Evolutionary conservation across 2,113 vertebrate species (phyloP).

Genomic region (Crotophaga sulcirostris): DNA sequence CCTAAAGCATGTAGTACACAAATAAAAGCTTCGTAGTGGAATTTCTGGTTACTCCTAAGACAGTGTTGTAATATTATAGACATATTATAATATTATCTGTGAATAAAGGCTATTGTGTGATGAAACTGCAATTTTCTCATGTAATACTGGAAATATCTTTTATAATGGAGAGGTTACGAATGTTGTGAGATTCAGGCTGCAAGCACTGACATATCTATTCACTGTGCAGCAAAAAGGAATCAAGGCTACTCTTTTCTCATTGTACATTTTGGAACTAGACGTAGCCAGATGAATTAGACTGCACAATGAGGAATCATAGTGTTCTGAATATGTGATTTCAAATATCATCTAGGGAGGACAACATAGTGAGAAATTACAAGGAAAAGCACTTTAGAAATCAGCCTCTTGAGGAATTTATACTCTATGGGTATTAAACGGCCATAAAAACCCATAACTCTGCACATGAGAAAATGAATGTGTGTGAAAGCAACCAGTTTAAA

Average conservation of each 20-base stretch:
- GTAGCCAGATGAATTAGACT: not conserved
- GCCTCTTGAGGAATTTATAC: slow-evolving; percentile 9
- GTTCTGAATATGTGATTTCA: slow-evolving; percentile 2
- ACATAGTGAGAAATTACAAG: not conserved
- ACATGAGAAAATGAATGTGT: not conserved
- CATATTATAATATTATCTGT: not conserved
- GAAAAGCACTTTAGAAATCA: slow-evolving; percentile 1
- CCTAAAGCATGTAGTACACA: not conserved
- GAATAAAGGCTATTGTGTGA: not conserved
- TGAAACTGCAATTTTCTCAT: not conserved
- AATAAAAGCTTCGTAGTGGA: not conserved
- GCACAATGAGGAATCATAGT: not conserved
- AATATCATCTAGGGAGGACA: not conserved
- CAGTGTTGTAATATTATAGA: no score
- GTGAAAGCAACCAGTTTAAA: not conserved
- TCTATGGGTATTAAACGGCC: not conserved
- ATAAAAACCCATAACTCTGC: not conserved
- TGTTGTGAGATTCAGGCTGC: not conserved
- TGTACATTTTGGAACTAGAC: not conserved
- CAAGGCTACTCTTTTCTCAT: not conserved
- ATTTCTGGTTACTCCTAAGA: not conserved
- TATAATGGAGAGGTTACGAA: not conserved
- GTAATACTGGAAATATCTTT: not conserved
- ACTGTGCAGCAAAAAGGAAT: not conserved
- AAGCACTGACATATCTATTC: not conserved